phyloP scores from a whole-genome alignment of 2,797 vertebrate species.

The Mustela erminea region DNA sequence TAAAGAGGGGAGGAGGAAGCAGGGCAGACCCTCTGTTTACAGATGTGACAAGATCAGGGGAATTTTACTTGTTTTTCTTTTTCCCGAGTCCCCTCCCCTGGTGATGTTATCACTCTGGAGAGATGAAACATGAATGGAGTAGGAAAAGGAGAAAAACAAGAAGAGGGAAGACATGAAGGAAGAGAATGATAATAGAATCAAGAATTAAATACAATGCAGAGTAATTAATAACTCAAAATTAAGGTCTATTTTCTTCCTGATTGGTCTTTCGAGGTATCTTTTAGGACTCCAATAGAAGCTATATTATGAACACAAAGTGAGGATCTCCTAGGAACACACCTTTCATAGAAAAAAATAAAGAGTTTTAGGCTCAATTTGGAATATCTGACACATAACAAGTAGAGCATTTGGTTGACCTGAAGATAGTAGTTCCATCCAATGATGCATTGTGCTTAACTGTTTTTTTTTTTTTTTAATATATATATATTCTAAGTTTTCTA shows the following conservation, averaged over 20 bases:
- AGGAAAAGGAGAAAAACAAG: not conserved
- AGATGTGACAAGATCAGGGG: rapidly evolving
- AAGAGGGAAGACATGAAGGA: not conserved
- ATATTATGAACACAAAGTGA: not conserved
- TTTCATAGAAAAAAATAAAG: not conserved
- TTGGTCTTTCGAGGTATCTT: not conserved
- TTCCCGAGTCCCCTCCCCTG: rapidly evolving
- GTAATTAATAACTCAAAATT: not conserved
- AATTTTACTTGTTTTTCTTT: not conserved
- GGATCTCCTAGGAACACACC: not conserved
- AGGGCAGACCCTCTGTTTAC: rapidly evolving
- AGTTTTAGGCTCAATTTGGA: not conserved
- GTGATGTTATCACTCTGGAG: not conserved
- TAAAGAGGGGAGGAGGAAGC: rapidly evolving
- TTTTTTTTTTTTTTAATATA: not conserved
- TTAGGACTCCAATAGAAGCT: not conserved
- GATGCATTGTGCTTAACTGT: not conserved
- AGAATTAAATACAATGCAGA: not conserved
- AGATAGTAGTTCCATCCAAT: not conserved
- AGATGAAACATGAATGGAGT: not conserved
- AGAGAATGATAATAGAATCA: not conserved
- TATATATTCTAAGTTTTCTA: not conserved
- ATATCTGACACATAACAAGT: not conserved
- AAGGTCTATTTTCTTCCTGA: not conserved
- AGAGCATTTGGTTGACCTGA: not conserved